Conservation (phyloP, 2,797 vertebrate species). For the Smutsia gigantea region DNA sequence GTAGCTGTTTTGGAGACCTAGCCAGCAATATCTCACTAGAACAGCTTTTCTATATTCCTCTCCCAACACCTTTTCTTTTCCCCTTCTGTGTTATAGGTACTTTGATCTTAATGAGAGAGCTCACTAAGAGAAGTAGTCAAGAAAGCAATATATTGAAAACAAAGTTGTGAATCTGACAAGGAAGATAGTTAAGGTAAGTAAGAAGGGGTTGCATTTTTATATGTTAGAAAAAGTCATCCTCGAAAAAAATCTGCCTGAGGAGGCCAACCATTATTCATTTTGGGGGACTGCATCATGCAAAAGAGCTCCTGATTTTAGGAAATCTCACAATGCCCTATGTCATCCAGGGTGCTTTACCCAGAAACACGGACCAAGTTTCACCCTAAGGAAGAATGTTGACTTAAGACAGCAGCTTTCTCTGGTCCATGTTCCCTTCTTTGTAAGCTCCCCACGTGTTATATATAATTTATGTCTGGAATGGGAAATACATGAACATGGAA, state of each 20-base stretch:
- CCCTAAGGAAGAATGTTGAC: constrained; percentile 9
- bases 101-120: constrained; percentile 17
- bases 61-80: neutral
- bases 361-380: neutral
- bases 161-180: constrained; percentile 40
- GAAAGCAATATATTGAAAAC: constrained; percentile 55
- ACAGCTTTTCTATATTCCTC: neutral
- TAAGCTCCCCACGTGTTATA: constrained; percentile 23
- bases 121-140: constrained; percentile 14
- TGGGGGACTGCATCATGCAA: constrained; percentile 75
- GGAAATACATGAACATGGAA: neutral
- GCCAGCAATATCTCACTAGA: neutral
- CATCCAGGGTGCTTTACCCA: neutral
- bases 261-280: constrained; percentile 82
- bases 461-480: constrained; percentile 40
- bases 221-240: constrained; percentile 81
- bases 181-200: constrained; percentile 74
- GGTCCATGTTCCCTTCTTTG: constrained; percentile 4
- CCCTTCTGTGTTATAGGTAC: neutral
- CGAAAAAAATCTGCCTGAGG: constrained; percentile 81
- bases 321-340: neutral
- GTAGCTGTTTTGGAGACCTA: neutral
- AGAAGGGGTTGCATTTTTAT: constrained; percentile 76
- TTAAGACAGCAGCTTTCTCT: constrained; percentile 7
- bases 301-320: constrained; percentile 39